Evolutionary conservation across 2,113 vertebrate genomes (phyloP).

Genomic region (Platichthys stellatus): DNA sequence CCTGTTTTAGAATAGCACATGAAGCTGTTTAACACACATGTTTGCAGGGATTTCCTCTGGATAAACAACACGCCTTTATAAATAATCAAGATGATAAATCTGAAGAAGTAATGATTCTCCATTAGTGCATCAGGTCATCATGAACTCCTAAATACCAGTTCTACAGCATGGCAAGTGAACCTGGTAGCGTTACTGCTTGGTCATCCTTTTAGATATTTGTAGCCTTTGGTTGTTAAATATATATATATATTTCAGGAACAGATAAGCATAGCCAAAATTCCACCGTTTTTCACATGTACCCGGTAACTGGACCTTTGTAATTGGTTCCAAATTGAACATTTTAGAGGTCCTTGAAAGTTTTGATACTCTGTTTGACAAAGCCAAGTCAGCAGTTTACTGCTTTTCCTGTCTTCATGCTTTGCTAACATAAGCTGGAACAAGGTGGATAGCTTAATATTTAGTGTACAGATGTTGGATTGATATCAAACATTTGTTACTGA

Average conservation of each 20-base stretch:
- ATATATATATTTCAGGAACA: too few relatives aligned
- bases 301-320: too few relatives aligned
- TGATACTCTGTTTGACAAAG: background rate
- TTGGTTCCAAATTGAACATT: too few relatives aligned
- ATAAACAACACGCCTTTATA: conserved; percentile 1
- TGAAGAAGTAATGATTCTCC: conserved; percentile 15
- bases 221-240: too few relatives aligned
- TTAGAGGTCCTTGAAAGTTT: background rate
- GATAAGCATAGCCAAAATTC: too few relatives aligned
- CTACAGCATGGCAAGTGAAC: background rate
- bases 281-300: too few relatives aligned
- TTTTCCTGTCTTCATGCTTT: background rate
- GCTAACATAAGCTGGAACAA: background rate
- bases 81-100: conserved; percentile 13
- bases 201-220: background rate
- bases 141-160: conserved; percentile 1
- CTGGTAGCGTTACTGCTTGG: background rate
- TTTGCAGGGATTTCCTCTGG: background rate
- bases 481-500: too few relatives aligned
- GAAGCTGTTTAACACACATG: background rate
- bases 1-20: background rate
- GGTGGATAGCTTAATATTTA: conserved; percentile 1
- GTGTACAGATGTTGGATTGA: background rate
- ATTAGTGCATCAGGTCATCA: conserved; percentile 13
- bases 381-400: background rate